Evolutionary conservation across 2,797 vertebrate species (phyloP), one percentile per base, ranked within the genome.

Genomic region (Microctenopoma stevenorrisi): DNA sequence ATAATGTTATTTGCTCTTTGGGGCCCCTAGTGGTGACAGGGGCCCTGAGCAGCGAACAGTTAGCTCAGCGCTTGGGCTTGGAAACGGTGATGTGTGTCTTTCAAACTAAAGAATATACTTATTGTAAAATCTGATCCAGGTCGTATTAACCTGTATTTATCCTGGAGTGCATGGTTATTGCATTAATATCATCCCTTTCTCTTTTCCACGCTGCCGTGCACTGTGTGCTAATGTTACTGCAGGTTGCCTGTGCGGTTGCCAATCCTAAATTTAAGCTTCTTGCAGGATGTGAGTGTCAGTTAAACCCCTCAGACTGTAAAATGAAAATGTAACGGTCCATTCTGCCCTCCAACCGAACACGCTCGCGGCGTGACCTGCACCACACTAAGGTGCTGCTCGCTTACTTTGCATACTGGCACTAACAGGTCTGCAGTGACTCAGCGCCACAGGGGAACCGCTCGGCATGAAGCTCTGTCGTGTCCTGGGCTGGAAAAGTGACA

Each of bases 271-370:
- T 40, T 60, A 68, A 81, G 73, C 80, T 57, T 42, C 59, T 67
- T 33, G 69, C 38, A 4, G 26, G 43, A 62, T 48, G 60, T 10
- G 57, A 64, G 76, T 28, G 58, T 75, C 57, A 3, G 48, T 64
- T 82, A 74, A 84, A 79, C 62, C 72, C 26, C 55, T 75, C 68
- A 73, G 71, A 85, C 56, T 79, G 73, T 76, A 61, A 84, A 81
- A 86, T 82, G 84, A 15, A 60, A 82, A 84, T 71, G 68, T 78
- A 70, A 73, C 54, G 49, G 76, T 59, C 28, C 53, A 1, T 59
- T 61, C 56, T 61, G 64, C 4, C 30, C 49, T 40, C n/a, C 38
- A 10, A 13, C 54, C 38, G 51, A 40, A 8, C 58, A 43, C 42
- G 5, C 58, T 26, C 25, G 1, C 33, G 9, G 35, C 50, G 46